A percentile compares a stretch with the other conserved stretches of the same genome.
phyloP scores from a whole-genome alignment of 2,797 vertebrate genomes.

The Dermochelys coriacea region DNA sequence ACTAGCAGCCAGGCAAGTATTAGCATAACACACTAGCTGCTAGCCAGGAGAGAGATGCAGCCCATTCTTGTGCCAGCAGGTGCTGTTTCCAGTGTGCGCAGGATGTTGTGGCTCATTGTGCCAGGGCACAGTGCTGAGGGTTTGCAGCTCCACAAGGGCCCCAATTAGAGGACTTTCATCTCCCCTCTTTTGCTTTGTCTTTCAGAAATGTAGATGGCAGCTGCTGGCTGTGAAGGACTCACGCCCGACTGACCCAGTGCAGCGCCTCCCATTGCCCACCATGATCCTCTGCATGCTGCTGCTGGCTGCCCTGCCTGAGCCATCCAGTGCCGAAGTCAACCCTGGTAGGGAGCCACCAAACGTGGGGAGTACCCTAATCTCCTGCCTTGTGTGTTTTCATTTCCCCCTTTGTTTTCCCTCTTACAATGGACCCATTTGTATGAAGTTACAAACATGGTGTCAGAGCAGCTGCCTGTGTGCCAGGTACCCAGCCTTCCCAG shows the following conservation, averaged over 20 bases:
- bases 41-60: background rate
- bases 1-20: background rate
- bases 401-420: background rate
- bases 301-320: conserved; percentile 81
- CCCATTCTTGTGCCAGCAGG: background rate
- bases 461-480: background rate
- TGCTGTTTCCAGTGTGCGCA: background rate
- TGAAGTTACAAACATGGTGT: fast-evolving
- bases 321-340: conserved; percentile 86
- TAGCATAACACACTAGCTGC: background rate
- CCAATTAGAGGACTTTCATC: conserved; percentile 24
- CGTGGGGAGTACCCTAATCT: background rate
- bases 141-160: background rate
- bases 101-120: fast-evolving
- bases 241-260: conserved; percentile 62
- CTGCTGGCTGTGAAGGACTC: conserved; percentile 41
- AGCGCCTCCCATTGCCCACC: conserved; percentile 75
- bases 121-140: background rate
- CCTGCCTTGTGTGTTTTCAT: background rate
- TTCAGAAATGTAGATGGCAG: conserved; percentile 77
- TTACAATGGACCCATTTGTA: fast-evolving
- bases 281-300: conserved; percentile 92
- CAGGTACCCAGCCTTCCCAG: background rate
- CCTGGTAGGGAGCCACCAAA: conserved; percentile 81
- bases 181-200: conserved; percentile 57